A percentile compares a stretch with the other conserved stretches of the same genome.
phyloP scores from a whole-genome alignment of 2,888 invertebrate species.

The Caenorhabditis afra region DNA sequence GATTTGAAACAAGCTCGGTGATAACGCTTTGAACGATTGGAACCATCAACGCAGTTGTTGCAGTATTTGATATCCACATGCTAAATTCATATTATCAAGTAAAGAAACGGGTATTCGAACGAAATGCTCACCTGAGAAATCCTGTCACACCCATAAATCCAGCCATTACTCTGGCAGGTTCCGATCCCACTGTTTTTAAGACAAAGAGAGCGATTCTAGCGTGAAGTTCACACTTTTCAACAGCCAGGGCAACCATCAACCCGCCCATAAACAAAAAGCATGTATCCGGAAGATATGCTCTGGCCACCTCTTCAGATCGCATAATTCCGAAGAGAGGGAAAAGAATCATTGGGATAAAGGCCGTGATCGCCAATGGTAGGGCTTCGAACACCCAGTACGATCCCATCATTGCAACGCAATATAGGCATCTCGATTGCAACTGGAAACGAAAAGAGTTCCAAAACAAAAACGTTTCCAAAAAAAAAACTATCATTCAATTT shows the following conservation, averaged over 20 bases:
- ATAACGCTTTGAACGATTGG: conserved; percentile 75
- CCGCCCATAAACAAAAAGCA: conserved; percentile 80
- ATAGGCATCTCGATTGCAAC: conserved; percentile 73
- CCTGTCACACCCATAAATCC: conserved; percentile 79
- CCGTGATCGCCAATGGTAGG: conserved; percentile 79
- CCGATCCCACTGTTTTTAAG: conserved; percentile 71
- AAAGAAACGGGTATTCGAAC: too few relatives aligned
- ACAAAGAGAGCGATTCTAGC: conserved; percentile 72
- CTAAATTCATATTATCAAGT: too few relatives aligned
- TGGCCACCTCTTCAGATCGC: conserved; percentile 72
- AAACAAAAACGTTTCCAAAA: neutral
- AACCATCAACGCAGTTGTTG: conserved; percentile 86
- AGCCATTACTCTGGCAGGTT: conserved; percentile 78
- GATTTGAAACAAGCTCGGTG: conserved; percentile 69
- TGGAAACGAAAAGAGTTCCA: conserved; percentile 38
- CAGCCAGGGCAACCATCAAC: conserved; percentile 79
- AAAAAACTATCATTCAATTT: too few relatives aligned
- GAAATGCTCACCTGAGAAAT: conserved; percentile 71
- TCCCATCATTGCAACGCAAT: conserved; percentile 75
- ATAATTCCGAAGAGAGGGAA: conserved; percentile 78
- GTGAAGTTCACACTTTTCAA: conserved; percentile 78
- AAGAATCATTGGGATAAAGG: conserved; percentile 76
- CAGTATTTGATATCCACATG: conserved; percentile 81
- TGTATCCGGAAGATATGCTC: conserved; percentile 78
- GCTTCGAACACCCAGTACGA: conserved; percentile 78